These are phyloP conservation scores for Tiaroga cobitis DNA, from an alignment of 2,797 vertebrate genomes.

Conservation along the genomic window DNA sequence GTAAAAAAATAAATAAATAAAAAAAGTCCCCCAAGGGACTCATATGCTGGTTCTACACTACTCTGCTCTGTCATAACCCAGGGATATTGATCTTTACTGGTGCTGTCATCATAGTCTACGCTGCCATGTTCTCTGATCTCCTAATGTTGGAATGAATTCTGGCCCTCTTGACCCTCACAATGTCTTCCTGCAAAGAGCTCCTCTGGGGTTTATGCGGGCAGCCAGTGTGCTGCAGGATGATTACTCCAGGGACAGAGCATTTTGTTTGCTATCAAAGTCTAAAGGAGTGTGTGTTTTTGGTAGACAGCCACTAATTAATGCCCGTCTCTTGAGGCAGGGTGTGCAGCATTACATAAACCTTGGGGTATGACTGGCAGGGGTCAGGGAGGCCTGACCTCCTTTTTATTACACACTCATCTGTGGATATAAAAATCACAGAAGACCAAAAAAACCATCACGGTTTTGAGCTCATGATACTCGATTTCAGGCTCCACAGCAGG, in stretches of 20 bases:
- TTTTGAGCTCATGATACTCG: conserved; percentile 15
- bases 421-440: conserved; percentile 21
- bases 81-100: conserved; percentile 44
- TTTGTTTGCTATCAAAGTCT: conserved; percentile 12
- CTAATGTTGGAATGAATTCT: conserved; percentile 22
- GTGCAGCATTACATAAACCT: conserved; percentile 30
- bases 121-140: conserved; percentile 27
- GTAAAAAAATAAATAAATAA: neutral
- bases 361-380: conserved; percentile 35
- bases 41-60: conserved; percentile 53
- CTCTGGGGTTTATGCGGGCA: conserved; percentile 1
- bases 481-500: conserved; percentile 23
- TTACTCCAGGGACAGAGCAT: conserved; percentile 32
- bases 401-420: conserved; percentile 40
- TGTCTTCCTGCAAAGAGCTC: conserved; percentile 36
- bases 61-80: conserved; percentile 52
- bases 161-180: conserved; percentile 37
- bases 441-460: neutral
- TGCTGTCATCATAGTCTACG: conserved; percentile 31
- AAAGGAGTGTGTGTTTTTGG: conserved; percentile 30
- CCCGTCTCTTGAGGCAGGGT: conserved; percentile 2
- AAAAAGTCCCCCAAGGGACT: neutral
- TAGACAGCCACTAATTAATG: conserved; percentile 40
- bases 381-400: conserved; percentile 21
- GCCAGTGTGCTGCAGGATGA: conserved; percentile 19